Conservation (phyloP, 2,113 vertebrate species). For the Caloenas nicobarica region DNA sequence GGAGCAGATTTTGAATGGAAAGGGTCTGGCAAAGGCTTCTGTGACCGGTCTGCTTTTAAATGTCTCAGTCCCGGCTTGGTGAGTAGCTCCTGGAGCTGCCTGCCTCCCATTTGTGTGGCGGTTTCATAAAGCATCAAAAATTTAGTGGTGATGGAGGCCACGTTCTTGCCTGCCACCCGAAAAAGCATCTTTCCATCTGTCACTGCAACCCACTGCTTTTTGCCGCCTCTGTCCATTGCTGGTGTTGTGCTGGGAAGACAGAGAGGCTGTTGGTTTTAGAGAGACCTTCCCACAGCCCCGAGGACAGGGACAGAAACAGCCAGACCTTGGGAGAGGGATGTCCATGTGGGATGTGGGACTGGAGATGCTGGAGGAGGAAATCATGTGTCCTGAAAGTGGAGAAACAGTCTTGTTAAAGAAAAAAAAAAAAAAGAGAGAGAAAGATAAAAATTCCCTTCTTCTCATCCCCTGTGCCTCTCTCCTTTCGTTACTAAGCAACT, state of each 20-base stretch:
- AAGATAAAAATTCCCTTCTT: constrained; percentile 19
- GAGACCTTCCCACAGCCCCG: background rate
- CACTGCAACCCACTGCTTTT: background rate
- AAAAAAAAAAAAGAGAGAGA: background rate
- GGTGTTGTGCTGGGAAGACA: background rate
- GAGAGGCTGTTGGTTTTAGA: background rate
- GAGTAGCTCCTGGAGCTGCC: background rate
- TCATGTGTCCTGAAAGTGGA: background rate
- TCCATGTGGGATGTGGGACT: background rate
- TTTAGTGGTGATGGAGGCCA: background rate
- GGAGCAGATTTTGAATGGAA: background rate
- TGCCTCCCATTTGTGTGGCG: background rate
- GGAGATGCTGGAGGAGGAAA: background rate
- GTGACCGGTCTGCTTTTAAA: background rate
- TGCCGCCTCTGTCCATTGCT: background rate
- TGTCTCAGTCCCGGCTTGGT: background rate
- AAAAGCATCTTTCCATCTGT: background rate
- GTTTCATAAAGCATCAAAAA: background rate
- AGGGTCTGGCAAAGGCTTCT: background rate
- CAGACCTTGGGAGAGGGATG: background rate
- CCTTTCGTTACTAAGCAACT: constrained; percentile 61
- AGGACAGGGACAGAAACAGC: background rate
- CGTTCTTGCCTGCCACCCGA: background rate
- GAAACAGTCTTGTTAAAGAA: background rate
- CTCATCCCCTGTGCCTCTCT: constrained; percentile 3